A percentile compares a stretch with the other conserved stretches of the same genome.
phyloP scores from a whole-genome alignment of 53 echinoderm and acorn worm species.

The Temnopleurus reevesii region DNA sequence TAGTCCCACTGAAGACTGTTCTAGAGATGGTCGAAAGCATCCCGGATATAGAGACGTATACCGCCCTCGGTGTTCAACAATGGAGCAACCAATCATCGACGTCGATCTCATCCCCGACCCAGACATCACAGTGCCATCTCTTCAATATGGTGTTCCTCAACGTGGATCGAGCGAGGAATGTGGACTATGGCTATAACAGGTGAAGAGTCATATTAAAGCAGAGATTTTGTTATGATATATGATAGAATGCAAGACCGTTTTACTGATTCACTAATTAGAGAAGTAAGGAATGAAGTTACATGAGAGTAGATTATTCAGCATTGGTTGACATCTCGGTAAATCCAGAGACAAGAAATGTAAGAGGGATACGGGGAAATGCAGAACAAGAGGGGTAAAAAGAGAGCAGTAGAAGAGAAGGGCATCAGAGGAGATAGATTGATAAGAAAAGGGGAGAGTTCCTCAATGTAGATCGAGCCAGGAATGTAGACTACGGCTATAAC shows the following conservation, averaged over 20 bases:
- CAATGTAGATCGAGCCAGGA: slow-evolving; percentile 75
- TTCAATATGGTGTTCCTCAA: slow-evolving; percentile 88
- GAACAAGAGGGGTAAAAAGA: too few relatives aligned
- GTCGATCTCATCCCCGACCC: background rate
- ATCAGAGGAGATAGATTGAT: too few relatives aligned
- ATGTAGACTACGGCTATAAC: slow-evolving; percentile 88
- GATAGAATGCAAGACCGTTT: too few relatives aligned
- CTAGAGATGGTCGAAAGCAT: slow-evolving; percentile 77
- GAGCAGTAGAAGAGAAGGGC: too few relatives aligned
- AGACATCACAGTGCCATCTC: slow-evolving; percentile 64
- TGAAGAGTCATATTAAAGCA: slow-evolving; percentile 3
- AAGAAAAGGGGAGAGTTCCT: too few relatives aligned
- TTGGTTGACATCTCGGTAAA: too few relatives aligned
- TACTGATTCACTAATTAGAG: too few relatives aligned
- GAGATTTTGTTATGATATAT: too few relatives aligned
- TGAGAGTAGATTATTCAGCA: too few relatives aligned
- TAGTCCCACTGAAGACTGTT: slow-evolving; percentile 73
- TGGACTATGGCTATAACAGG: slow-evolving; percentile 93
- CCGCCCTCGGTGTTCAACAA: slow-evolving; percentile 80
- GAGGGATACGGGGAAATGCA: too few relatives aligned
- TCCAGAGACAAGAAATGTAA: background rate
- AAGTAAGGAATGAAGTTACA: background rate
- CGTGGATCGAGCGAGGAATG: slow-evolving; percentile 71
- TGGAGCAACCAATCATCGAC: slow-evolving; percentile 67
- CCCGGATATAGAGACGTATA: slow-evolving; percentile 67